A percentile compares a stretch with the other conserved stretches of the same genome.
These are phyloP conservation scores for Drosophila kurseongensis DNA, from an alignment of 1,140 invertebrate species.

Conservation along the genomic window DNA sequence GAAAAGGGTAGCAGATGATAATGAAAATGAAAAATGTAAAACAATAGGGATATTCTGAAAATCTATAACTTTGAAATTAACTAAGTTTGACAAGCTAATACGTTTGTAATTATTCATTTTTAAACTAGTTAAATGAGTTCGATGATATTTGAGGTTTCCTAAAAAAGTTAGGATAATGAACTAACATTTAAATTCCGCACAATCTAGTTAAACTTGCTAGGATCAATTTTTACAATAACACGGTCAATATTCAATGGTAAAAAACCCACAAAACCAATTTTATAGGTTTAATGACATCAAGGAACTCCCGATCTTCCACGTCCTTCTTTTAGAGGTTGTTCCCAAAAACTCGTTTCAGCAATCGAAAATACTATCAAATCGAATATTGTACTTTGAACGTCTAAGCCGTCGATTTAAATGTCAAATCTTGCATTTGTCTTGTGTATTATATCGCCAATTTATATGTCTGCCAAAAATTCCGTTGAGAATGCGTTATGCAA, in stretches of 20 bases:
- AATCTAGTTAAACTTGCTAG: conserved; percentile 8
- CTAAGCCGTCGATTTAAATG: conserved; percentile 48
- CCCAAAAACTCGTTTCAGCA: conserved; percentile 11
- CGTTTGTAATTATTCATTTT: no score
- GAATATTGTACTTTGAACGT: conserved; percentile 53
- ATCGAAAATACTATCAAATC: neutral
- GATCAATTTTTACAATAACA: neutral
- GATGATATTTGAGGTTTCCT: neutral
- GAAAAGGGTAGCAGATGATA: neutral
- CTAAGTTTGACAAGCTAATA: neutral
- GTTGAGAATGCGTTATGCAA: conserved; percentile 55
- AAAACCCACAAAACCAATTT: conserved; percentile 23
- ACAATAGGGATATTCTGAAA: no score
- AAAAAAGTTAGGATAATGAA: neutral
- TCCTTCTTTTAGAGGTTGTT: neutral
- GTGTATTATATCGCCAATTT: conserved; percentile 11
- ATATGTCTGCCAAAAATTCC: conserved; percentile 41
- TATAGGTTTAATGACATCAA: conserved; percentile 30
- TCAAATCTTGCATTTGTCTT: conserved; percentile 46
- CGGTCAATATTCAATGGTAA: no score
- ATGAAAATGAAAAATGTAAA: no score
- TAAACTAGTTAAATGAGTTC: neutral
- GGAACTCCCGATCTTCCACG: neutral
- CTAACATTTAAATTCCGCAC: neutral
- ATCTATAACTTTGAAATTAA: neutral